A percentile compares a stretch with the other conserved stretches of the same genome.
These are phyloP conservation scores for Muscicapa adusta DNA, from an alignment of 2,113 vertebrate species.

Conservation along the genomic window DNA sequence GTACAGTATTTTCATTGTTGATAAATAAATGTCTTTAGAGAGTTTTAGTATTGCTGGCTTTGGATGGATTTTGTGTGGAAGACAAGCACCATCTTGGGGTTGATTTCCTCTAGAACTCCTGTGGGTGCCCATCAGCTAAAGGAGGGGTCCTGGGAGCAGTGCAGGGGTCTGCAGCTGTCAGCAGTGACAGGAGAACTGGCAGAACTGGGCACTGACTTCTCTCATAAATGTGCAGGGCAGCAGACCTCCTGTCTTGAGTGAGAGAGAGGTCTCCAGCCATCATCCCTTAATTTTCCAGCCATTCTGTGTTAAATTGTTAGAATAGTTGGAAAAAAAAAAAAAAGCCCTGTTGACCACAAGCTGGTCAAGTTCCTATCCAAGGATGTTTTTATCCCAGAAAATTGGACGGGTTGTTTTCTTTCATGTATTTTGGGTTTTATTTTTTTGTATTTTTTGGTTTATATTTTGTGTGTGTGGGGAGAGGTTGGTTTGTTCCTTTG, in stretches of 20 bases:
- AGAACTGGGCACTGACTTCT: not conserved
- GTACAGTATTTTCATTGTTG: slow-evolving; percentile 58
- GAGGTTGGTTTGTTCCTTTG: not conserved
- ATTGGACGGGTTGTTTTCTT: no score
- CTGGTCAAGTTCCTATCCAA: not conserved
- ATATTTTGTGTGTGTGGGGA: not conserved
- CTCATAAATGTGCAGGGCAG: not conserved
- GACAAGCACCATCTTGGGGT: not conserved
- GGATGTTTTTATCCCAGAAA: not conserved
- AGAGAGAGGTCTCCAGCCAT: not conserved
- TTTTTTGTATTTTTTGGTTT: no score
- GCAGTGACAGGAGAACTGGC: not conserved
- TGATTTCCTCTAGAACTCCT: not conserved
- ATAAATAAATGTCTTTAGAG: slow-evolving; percentile 44
- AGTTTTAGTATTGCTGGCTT: not conserved
- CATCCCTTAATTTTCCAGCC: not conserved
- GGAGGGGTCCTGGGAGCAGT: no score
- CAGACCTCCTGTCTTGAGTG: not conserved
- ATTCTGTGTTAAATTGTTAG: not conserved
- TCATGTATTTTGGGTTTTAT: not conserved
- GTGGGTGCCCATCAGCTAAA: not conserved
- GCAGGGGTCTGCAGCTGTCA: not conserved
- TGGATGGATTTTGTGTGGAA: not conserved
- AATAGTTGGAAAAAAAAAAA: not conserved
- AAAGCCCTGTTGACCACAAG: not conserved